These are phyloP conservation scores for Hemibagrus wyckioides DNA, from an alignment of 2,113 vertebrate genomes.

Conservation along the genomic window DNA sequence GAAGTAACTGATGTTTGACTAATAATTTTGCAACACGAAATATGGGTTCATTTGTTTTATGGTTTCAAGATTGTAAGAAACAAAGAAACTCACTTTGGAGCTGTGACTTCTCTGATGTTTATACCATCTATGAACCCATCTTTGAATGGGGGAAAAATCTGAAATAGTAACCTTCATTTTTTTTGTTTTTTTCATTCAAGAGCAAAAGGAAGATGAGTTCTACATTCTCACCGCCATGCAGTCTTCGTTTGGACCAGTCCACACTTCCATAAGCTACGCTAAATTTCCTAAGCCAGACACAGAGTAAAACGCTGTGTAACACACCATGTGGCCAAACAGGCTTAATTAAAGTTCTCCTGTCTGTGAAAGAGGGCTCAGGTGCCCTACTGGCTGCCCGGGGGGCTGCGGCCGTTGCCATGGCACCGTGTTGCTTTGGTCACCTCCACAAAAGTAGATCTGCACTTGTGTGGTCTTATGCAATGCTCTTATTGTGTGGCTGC, in stretches of 20 bases:
- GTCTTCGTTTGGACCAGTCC: neutral
- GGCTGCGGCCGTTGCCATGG: conserved; percentile 49
- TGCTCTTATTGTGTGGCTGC: conserved; percentile 43
- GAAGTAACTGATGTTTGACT: neutral
- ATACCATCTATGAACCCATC: neutral
- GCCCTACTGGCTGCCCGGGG: conserved; percentile 43
- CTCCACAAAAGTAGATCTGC: conserved; percentile 41
- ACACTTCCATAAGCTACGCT: neutral
- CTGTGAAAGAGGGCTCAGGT: conserved; percentile 42
- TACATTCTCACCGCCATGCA: neutral
- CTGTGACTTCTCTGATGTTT: neutral
- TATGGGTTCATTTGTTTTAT: no score
- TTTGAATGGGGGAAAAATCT: neutral
- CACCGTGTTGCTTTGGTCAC: conserved; percentile 49
- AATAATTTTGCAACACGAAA: neutral
- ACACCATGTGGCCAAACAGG: conserved; percentile 36
- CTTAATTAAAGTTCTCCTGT: conserved; percentile 45
- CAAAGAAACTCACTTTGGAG: neutral
- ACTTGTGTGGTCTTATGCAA: conserved; percentile 28
- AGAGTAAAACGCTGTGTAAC: conserved; percentile 16
- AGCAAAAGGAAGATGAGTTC: neutral
- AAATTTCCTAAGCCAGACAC: conserved; percentile 24
- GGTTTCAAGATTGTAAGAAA: neutral
- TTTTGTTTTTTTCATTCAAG: neutral
- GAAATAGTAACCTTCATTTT: neutral